These are phyloP conservation scores for Notarius quadriscutis DNA, from an alignment of 2,113 vertebrate species.

Conservation along the genomic window DNA sequence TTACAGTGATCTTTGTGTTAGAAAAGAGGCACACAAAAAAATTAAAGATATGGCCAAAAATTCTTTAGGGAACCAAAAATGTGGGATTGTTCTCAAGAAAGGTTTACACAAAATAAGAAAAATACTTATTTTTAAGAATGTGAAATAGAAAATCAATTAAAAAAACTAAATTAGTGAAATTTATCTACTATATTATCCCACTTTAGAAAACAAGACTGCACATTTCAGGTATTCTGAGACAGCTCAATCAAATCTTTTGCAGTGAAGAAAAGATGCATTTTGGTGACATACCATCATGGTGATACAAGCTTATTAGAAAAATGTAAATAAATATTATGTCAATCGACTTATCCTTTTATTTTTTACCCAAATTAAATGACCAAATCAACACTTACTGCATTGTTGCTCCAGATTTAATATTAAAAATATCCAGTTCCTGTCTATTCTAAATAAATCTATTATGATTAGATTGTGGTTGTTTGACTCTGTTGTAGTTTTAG, in stretches of 20 bases:
- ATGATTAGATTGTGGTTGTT: not conserved
- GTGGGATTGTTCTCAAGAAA: not conserved
- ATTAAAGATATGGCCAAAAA: not conserved
- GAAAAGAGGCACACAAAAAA: too few relatives aligned
- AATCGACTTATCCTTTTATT: not conserved
- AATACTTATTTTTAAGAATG: not conserved
- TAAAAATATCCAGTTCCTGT: not conserved
- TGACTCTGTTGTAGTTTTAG: not conserved
- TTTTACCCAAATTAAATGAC: not conserved
- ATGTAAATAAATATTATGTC: not conserved
- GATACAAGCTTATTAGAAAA: not conserved
- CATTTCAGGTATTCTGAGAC: not conserved
- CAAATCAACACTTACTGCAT: not conserved
- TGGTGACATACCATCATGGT: not conserved
- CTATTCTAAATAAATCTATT: not conserved
- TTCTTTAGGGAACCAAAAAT: not conserved
- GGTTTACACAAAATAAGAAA: not conserved
- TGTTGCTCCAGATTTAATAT: not conserved
- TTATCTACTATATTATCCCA: not conserved
- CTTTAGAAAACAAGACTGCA: not conserved
- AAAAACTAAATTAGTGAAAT: not conserved
- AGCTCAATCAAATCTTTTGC: not conserved
- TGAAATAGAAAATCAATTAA: not conserved
- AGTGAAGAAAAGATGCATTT: not conserved
- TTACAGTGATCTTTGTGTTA: too few relatives aligned